A percentile compares a stretch with the other conserved stretches of the same genome.
Conservation (phyloP, 2,113 vertebrate genomes). For the Petaurus breviceps region DNA sequence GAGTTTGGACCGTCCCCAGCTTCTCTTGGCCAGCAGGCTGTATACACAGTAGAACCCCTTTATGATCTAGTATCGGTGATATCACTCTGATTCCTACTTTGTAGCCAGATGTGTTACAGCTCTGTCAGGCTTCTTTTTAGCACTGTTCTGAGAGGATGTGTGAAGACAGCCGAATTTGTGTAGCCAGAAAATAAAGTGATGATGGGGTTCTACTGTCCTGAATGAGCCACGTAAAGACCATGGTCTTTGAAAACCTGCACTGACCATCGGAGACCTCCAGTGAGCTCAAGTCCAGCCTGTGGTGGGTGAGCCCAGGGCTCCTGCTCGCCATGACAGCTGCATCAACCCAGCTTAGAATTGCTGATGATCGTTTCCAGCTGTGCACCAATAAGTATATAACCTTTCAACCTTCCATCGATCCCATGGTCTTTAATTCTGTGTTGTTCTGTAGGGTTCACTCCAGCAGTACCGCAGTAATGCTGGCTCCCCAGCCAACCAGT, state of each 20-base stretch:
- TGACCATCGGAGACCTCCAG: neutral
- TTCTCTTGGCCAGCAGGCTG: neutral
- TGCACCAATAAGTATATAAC: neutral
- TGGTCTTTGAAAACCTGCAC: neutral
- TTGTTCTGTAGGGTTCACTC: conserved; percentile 91
- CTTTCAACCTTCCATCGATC: conserved; percentile 57
- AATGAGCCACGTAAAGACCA: neutral
- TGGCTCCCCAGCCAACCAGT: conserved; percentile 99
- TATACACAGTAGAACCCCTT: accelerated
- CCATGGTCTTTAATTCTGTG: conserved; percentile 84
- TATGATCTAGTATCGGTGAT: neutral
- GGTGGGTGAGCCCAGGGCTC: accelerated
- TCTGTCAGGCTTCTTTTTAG: neutral
- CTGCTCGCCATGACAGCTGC: neutral
- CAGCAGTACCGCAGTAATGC: conserved; percentile 99
- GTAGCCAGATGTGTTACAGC: neutral
- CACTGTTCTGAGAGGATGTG: neutral
- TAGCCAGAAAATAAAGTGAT: neutral
- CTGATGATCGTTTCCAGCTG: conserved; percentile 28
- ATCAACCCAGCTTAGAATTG: neutral
- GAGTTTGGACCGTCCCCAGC: neutral
- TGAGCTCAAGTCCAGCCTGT: accelerated
- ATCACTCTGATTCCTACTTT: neutral
- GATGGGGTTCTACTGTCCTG: neutral
- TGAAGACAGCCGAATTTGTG: neutral